Evolutionary conservation across 2,888 invertebrate genomes (phyloP).

Genomic region (Aphelenchoides bicaudatus): DNA sequence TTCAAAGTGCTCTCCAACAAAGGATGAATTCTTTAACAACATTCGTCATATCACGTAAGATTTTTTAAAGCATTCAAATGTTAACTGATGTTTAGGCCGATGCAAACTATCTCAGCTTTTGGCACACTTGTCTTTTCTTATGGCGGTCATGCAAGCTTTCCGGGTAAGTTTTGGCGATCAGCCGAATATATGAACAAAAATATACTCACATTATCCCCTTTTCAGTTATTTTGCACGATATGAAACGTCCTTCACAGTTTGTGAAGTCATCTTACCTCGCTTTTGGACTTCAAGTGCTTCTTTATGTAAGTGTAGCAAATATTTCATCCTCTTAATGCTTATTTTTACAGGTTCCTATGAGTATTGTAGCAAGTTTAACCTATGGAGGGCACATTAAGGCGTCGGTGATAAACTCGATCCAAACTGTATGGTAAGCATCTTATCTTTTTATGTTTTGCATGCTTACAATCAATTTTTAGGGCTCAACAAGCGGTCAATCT

Average conservation of each 20-base stretch:
- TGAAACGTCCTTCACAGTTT: slow-evolving; percentile 74
- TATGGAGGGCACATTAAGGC: slow-evolving; percentile 28
- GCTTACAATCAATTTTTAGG: slow-evolving; percentile 15
- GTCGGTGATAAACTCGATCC: slow-evolving; percentile 34
- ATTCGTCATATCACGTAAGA: no score
- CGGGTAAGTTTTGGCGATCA: slow-evolving; percentile 19
- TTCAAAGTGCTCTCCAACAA: slow-evolving; percentile 31
- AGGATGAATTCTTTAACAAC: no score
- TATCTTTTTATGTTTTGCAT: no score
- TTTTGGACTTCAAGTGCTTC: slow-evolving; percentile 24
- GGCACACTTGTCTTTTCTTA: slow-evolving; percentile 56
- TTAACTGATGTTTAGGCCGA: slow-evolving; percentile 38
- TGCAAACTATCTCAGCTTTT: slow-evolving; percentile 52
- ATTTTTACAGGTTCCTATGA: slow-evolving; percentile 46
- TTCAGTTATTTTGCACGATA: slow-evolving; percentile 75
- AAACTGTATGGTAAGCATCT: no score
- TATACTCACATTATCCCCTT: no score
- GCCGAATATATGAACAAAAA: no score
- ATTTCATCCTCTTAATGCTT: neutral
- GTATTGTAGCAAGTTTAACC: slow-evolving; percentile 36
- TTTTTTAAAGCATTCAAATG: no score
- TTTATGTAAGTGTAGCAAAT: no score
- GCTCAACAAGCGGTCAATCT: slow-evolving; percentile 29
- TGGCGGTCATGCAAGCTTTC: slow-evolving; percentile 53
- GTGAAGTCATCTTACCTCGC: slow-evolving; percentile 68